Percentiles rank a stretch among this genome's conserved stretches.
These are phyloP conservation scores for Porites rus DNA, from an alignment of 92 coral and sea anemone species.

Conservation along the genomic window DNA sequence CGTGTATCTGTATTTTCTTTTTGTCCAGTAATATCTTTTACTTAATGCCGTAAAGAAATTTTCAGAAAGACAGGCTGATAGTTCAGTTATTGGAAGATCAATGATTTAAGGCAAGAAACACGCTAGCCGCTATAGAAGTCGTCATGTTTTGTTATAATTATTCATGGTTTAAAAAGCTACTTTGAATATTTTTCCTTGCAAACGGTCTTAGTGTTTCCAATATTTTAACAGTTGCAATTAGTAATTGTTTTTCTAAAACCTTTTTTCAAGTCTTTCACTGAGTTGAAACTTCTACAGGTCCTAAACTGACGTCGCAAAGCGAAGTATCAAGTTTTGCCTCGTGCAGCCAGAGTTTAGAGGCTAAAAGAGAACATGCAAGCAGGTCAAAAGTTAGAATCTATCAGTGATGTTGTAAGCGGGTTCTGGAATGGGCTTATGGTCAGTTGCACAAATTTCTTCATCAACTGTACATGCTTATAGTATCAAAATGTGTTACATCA, in stretches of 20 bases:
- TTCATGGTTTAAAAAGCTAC: not conserved
- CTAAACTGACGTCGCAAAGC: not conserved
- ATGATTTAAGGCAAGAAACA: not conserved
- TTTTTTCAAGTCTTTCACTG: not conserved
- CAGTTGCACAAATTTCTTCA: not conserved
- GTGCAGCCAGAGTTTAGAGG: not conserved
- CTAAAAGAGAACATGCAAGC: not conserved
- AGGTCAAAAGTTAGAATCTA: not conserved
- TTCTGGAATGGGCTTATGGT: not conserved
- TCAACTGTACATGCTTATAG: not conserved
- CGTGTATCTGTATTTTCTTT: not conserved
- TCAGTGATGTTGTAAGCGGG: not conserved
- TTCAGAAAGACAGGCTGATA: not conserved
- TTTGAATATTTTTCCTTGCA: not conserved
- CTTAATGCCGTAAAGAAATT: not conserved
- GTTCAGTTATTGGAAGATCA: not conserved
- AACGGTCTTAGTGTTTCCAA: not conserved
- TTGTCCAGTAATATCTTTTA: not conserved
- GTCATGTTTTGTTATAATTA: not conserved
- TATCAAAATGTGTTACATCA: not conserved
- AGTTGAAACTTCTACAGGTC: not conserved
- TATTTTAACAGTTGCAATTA: not conserved
- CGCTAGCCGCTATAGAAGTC: not conserved
- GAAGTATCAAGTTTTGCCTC: not conserved
- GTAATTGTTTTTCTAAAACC: not conserved